Conservation (phyloP, 2,113 vertebrate species). For the Brienomyrus longianalis region DNA sequence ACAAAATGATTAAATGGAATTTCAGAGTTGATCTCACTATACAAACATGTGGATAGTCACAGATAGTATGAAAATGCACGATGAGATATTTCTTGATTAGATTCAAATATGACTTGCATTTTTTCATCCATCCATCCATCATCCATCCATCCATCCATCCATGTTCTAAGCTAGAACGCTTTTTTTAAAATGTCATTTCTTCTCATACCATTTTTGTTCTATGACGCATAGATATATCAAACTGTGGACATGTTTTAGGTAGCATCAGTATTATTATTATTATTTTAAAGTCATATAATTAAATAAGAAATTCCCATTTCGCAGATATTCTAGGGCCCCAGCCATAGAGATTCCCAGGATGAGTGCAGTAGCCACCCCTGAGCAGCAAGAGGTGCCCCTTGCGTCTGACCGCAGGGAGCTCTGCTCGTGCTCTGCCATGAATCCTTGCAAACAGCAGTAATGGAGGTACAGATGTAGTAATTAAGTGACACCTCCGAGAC, state of each 20-base stretch:
- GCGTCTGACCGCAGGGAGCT: not conserved
- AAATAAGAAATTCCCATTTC: not conserved
- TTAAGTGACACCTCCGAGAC: conserved; percentile 5
- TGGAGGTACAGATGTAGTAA: conserved; percentile 20
- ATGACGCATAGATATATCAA: not conserved
- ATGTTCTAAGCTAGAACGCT: not conserved
- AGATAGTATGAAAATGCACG: not conserved
- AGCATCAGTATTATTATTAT: not conserved
- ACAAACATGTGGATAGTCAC: not conserved
- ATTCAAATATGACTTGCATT: not conserved
- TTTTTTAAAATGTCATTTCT: not conserved
- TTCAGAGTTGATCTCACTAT: not conserved
- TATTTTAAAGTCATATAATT: not conserved
- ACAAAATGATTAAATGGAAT: not conserved
- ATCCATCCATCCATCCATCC: not conserved
- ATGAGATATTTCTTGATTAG: not conserved
- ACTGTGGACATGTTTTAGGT: not conserved
- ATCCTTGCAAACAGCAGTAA: conserved; percentile 10
- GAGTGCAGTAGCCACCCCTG: not conserved
- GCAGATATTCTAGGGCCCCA: not conserved
- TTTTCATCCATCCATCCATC: not conserved
- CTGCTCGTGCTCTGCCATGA: not conserved
- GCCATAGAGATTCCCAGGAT: not conserved
- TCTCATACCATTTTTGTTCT: not conserved
- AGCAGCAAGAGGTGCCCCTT: not conserved